A percentile compares a stretch with the other conserved stretches of the same genome.
Conservation (phyloP, 2,888 invertebrate genomes). For the Allacma fusca region DNA sequence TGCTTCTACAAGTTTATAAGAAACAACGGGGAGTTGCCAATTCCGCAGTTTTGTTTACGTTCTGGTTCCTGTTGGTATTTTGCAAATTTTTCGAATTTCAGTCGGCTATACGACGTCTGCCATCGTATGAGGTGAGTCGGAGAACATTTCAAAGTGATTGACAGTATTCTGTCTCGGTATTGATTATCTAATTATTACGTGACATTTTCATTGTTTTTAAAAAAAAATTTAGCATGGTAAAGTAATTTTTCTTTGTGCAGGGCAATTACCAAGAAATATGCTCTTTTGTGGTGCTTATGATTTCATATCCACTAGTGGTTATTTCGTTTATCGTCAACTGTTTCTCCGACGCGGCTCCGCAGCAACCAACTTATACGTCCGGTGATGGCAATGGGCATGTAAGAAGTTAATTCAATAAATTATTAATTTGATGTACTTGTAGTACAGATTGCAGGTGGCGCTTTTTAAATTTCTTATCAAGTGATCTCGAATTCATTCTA, state of each 20-base stretch:
- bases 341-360: conserved; percentile 2
- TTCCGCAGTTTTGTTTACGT: conserved; percentile 88
- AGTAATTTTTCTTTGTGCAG: not conserved
- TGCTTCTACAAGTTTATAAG: not conserved
- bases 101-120: conserved; percentile 66
- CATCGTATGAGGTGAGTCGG: too few species aligned
- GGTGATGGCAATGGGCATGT: not conserved
- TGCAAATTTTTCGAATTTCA: conserved; percentile 80
- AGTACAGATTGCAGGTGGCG: too few species aligned
- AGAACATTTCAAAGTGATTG: too few species aligned
- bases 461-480: too few species aligned
- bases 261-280: not conserved
- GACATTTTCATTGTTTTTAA: too few species aligned
- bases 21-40: not conserved
- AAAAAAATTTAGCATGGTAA: too few species aligned
- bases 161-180: too few species aligned
- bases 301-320: conserved; percentile 40
- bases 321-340: not conserved
- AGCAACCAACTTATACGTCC: not conserved
- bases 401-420: too few species aligned
- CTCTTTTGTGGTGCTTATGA: conserved; percentile 47
- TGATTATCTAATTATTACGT: too few species aligned
- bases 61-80: conserved; percentile 82
- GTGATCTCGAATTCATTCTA: too few species aligned
- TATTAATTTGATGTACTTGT: too few species aligned